Conservation (phyloP, 2,113 vertebrate genomes). For the Elanoides forficatus region DNA sequence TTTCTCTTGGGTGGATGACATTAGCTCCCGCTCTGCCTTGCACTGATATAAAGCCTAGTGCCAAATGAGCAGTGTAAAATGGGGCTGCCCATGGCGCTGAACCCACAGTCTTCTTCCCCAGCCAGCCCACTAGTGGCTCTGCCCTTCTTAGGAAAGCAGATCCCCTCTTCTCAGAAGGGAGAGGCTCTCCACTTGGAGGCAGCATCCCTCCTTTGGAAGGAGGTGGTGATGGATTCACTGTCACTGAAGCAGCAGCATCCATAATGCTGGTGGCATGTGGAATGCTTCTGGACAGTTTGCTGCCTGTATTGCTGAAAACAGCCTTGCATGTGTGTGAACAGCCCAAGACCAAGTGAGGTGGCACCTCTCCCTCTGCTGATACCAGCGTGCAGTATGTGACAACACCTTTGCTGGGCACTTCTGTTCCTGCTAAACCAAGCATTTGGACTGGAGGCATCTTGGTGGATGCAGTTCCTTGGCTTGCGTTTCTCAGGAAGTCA, state of each 20-base stretch:
- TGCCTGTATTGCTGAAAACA: not conserved
- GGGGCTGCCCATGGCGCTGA: not conserved
- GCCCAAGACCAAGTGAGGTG: not conserved
- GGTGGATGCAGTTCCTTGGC: not conserved
- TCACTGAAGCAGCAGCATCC: not conserved
- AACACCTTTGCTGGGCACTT: not conserved
- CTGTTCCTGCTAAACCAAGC: not conserved
- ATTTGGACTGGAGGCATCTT: not conserved
- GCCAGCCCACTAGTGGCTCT: rapidly evolving
- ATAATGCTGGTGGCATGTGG: rapidly evolving
- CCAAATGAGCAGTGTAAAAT: not conserved
- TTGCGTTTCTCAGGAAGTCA: not conserved
- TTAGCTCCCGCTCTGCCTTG: not conserved
- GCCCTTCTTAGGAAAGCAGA: not conserved
- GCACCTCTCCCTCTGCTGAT: not conserved
- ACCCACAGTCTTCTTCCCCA: not conserved
- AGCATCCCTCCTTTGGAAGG: not conserved
- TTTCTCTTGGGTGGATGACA: not conserved
- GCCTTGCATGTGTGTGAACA: not conserved
- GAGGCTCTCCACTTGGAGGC: not conserved
- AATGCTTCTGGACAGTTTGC: not conserved
- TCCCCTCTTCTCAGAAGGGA: not conserved
- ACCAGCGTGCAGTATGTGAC: no score
- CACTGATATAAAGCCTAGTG: not conserved
- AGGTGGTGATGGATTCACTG: not conserved